Evolutionary conservation across 1,140 invertebrate genomes (phyloP), one percentile per base, ranked within the genome.

Genomic region (Pachypsylla venusta): DNA sequence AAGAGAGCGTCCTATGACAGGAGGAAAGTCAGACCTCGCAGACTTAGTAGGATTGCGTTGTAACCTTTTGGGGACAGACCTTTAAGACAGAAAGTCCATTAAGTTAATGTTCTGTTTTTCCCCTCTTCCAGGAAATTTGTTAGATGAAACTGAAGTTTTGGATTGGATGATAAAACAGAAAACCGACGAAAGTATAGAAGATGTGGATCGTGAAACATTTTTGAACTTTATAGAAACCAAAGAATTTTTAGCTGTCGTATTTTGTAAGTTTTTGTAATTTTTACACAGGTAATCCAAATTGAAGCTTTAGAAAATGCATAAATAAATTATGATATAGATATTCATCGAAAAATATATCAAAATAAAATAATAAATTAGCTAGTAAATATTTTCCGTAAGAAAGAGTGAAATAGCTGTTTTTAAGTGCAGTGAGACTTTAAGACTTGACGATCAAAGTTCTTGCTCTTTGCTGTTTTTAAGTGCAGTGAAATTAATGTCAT

Each of bases 231-330:
- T 94, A 66, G 85, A 87, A 68, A 87, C 85, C 40, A 87, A 89
- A 70, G 90, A 94, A 73, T 94, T 93, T 76, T 76, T 94, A 63
- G 90, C 89, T 59, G 90, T 94, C 53, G 75, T 93, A 58, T 95
- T 93, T 71, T 94, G 90, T 93, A 81, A 89, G 87, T 81, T 69
- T n/a, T n/a, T n/a, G n/a, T n/a, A n/a, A n/a, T n/a, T n/a, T n/a
- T n/a, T n/a, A n/a, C n/a, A n/a, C n/a, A n/a, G n/a, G n/a, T n/a
- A n/a, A n/a, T n/a, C n/a, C n/a, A n/a, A n/a, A n/a, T n/a, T n/a
- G n/a, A n/a, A n/a, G n/a, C n/a, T n/a, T n/a, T n/a, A n/a, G n/a
- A n/a, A n/a, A n/a, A n/a, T n/a, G n/a, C n/a, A n/a, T n/a, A n/a
- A n/a, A n/a, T n/a, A n/a, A n/a, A n/a, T n/a, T n/a, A n/a, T n/a